phyloP scores from a whole-genome alignment of 1,140 invertebrate species.

The Sarcophaga peregrina region DNA sequence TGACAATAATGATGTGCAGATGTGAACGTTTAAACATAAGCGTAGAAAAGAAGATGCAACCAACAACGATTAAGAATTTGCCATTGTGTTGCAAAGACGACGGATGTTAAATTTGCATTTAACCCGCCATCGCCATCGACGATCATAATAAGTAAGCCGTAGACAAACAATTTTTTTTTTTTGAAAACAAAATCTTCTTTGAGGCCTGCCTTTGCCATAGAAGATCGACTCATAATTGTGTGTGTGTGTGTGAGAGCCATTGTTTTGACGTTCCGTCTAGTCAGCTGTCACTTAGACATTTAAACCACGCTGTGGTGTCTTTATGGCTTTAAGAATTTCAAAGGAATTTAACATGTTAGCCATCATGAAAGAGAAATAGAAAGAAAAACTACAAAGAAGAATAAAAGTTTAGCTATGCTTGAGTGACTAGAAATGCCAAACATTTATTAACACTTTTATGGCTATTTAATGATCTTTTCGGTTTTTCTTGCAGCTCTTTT shows the following conservation, averaged over 20 bases:
- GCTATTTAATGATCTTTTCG: constrained; percentile 22
- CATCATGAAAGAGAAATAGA: neutral
- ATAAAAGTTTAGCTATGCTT: constrained; percentile 26
- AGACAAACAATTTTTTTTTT: too few species aligned
- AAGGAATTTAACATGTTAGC: constrained; percentile 21
- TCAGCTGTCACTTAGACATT: neutral
- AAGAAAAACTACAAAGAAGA: neutral
- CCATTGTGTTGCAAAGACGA: neutral
- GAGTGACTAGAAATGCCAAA: constrained; percentile 20
- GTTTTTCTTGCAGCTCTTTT: neutral
- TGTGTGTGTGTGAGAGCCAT: too few species aligned
- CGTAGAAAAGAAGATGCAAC: neutral
- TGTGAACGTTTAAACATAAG: too few species aligned
- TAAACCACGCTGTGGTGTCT: neutral
- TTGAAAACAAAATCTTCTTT: too few species aligned
- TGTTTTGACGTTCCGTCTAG: neutral
- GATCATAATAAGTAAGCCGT: neutral
- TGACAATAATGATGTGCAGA: neutral
- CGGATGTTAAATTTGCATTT: constrained; percentile 14
- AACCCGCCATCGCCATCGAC: neutral
- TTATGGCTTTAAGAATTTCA: constrained; percentile 1
- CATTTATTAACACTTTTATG: constrained; percentile 40
- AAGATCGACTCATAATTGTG: too few species aligned
- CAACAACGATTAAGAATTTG: neutral
- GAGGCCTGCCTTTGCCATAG: too few species aligned